These are phyloP conservation scores for Hydrotaea cyrtoneurina DNA, from an alignment of 2,888 invertebrate genomes.

Conservation along the genomic window DNA sequence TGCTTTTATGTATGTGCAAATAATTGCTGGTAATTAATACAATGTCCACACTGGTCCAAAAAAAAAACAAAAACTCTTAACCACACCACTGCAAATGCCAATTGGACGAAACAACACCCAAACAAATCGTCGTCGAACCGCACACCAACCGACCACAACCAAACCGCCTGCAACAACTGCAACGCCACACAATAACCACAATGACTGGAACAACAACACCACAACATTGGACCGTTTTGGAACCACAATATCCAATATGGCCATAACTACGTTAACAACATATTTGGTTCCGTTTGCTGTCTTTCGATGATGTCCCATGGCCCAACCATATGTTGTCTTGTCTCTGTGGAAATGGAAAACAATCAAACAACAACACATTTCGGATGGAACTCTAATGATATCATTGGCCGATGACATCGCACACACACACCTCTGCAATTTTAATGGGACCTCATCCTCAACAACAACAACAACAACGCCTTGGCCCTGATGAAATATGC, in stretches of 20 bases:
- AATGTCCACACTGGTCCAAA: slow-evolving; percentile 58
- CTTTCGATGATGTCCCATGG: neutral
- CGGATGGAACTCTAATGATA: neutral
- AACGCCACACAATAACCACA: slow-evolving; percentile 1
- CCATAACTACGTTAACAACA: slow-evolving; percentile 1
- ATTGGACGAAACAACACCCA: slow-evolving; percentile 51
- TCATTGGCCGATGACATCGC: neutral
- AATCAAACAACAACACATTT: neutral
- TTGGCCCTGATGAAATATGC: neutral
- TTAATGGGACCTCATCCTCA: neutral
- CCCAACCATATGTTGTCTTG: neutral
- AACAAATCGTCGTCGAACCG: slow-evolving; percentile 41
- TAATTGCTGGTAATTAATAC: slow-evolving; percentile 61
- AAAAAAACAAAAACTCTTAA: slow-evolving; percentile 20
- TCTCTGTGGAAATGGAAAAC: neutral
- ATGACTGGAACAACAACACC: neutral
- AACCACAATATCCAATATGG: slow-evolving; percentile 1
- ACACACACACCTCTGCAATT: neutral
- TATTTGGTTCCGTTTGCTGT: neutral
- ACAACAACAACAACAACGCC: neutral
- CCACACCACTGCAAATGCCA: slow-evolving; percentile 47
- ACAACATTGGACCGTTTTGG: neutral
- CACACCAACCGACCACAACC: slow-evolving; percentile 21
- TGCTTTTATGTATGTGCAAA: slow-evolving; percentile 41
- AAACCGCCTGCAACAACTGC: neutral